Conservation (phyloP, 2,888 invertebrate species). For the Pycnomerus fuliginosus region DNA sequence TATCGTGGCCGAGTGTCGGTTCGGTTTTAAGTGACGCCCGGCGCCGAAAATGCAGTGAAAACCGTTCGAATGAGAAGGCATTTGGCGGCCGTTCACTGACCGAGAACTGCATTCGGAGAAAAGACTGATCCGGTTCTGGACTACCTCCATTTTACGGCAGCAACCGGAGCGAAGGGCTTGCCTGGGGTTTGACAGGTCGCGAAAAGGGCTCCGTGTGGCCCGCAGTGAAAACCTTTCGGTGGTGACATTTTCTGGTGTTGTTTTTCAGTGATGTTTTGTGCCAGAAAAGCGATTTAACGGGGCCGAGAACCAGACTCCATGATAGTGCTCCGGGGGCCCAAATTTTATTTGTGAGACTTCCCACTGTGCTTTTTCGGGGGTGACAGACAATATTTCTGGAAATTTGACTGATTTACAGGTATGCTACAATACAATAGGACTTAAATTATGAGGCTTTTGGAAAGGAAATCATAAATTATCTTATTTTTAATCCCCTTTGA, state of each 20-base stretch:
- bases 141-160: constrained; percentile 39
- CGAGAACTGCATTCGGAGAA: no score
- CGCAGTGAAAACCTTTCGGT: no score
- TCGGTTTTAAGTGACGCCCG: constrained; percentile 29
- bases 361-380: no score
- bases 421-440: no score
- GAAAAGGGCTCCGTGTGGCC: constrained; percentile 32
- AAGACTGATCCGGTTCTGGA: constrained; percentile 19
- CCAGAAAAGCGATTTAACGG: constrained; percentile 2
- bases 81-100: constrained; percentile 4
- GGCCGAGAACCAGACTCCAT: constrained; percentile 6
- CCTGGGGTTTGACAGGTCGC: constrained; percentile 36
- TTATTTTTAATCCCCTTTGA: no score
- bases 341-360: no score
- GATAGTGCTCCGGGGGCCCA: constrained; percentile 11
- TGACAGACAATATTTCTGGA: no score
- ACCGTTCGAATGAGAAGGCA: constrained; percentile 5
- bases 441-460: no score
- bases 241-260: constrained; percentile 28
- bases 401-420: no score
- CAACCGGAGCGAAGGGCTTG: constrained; percentile 40
- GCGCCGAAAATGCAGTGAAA: constrained; percentile 32
- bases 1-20: constrained; percentile 35
- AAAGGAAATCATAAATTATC: no score
- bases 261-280: constrained; percentile 10